A percentile compares a stretch with the other conserved stretches of the same genome.
phyloP scores from a whole-genome alignment of 2,888 invertebrate genomes.

The Macrophya alboannulata region DNA sequence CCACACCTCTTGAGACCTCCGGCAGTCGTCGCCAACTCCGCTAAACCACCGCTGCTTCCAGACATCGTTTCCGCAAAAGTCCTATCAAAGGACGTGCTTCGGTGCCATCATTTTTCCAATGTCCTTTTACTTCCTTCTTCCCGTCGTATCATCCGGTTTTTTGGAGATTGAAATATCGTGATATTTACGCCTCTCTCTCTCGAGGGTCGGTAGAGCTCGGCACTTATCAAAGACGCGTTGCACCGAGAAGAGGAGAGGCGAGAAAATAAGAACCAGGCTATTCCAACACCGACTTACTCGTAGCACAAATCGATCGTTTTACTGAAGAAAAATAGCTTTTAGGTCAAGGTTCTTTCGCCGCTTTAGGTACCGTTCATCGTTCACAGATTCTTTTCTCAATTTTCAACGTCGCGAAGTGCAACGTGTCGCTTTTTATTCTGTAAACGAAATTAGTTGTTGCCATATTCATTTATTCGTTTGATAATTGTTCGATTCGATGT shows the following conservation, averaged over 20 bases:
- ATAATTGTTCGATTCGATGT: not conserved
- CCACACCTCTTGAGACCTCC: slow-evolving; percentile 78
- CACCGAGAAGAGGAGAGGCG: not conserved
- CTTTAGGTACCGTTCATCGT: slow-evolving; percentile 40
- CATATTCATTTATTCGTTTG: not conserved
- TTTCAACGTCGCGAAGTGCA: not conserved
- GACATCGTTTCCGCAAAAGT: slow-evolving; percentile 67
- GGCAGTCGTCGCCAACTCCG: slow-evolving; percentile 64
- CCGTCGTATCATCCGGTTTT: slow-evolving; percentile 42
- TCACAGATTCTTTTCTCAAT: not conserved
- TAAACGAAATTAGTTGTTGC: not conserved
- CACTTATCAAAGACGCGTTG: slow-evolving; percentile 7
- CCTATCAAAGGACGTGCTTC: slow-evolving; percentile 54
- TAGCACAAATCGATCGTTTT: slow-evolving; percentile 37
- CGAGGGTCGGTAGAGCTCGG: not conserved
- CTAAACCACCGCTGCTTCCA: slow-evolving; percentile 73
- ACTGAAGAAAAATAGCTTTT: slow-evolving; percentile 41
- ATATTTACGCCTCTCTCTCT: slow-evolving; percentile 17
- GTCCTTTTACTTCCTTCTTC: slow-evolving; percentile 54
- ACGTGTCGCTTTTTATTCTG: slow-evolving; percentile 13
- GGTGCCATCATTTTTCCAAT: slow-evolving; percentile 49
- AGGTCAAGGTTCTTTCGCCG: slow-evolving; percentile 61
- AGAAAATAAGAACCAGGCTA: not conserved
- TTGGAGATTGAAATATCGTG: not conserved
- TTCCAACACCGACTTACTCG: slow-evolving; percentile 38